Evolutionary conservation across 2,888 invertebrate species (phyloP).

Genomic region (Apamea epomidion): DNA sequence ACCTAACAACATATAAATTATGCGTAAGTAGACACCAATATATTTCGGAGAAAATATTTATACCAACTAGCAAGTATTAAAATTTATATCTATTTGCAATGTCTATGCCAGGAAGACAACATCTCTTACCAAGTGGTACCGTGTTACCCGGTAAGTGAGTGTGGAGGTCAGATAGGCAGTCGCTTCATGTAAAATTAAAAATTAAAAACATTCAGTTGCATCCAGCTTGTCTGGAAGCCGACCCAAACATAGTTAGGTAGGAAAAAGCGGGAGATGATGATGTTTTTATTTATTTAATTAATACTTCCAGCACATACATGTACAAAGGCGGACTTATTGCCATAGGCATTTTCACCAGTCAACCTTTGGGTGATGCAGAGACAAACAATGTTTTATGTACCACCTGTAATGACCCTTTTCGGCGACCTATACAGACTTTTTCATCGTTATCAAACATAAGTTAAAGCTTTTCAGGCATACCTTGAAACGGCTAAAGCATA

Average conservation of each 20-base stretch:
- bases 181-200: background rate
- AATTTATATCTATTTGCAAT: background rate
- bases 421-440: background rate
- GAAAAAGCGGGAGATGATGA: too few relatives aligned
- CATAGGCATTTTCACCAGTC: too few relatives aligned
- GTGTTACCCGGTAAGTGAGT: background rate
- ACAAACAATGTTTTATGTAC: too few relatives aligned
- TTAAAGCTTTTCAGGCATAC: background rate
- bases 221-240: too few relatives aligned
- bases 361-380: too few relatives aligned
- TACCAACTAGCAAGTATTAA: background rate
- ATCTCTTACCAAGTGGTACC: background rate
- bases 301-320: too few relatives aligned
- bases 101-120: background rate
- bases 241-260: background rate
- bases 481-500: background rate
- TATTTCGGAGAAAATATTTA: background rate
- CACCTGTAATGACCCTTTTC: too few relatives aligned
- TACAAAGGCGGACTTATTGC: too few relatives aligned
- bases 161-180: background rate
- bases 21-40: background rate
- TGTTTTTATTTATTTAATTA: too few relatives aligned
- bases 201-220: background rate
- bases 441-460: background rate
- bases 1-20: slow-evolving; percentile 6